Conservation (phyloP, 1,140 invertebrate genomes). For the Drosophila orena region DNA sequence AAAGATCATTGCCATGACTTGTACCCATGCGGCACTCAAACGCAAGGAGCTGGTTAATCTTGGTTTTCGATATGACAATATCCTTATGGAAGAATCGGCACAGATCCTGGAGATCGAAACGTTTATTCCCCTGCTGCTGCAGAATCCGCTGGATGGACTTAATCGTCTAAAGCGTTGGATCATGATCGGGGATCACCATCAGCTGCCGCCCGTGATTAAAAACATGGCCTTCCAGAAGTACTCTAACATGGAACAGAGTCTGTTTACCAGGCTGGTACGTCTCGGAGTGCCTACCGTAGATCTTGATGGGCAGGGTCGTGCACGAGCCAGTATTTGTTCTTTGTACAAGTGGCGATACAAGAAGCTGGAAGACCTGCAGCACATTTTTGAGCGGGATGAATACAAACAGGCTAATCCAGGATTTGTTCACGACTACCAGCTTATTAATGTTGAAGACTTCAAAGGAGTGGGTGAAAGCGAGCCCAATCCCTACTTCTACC, state of each 20-base stretch:
- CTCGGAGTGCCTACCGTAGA: constrained; percentile 98
- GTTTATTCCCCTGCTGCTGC: constrained; percentile 98
- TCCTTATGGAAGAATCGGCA: constrained; percentile 99
- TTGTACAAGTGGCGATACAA: constrained; percentile 99
- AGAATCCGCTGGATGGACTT: constrained; percentile 98
- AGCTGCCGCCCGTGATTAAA: constrained; percentile 99
- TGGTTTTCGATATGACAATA: constrained; percentile 99
- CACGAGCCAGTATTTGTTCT: constrained; percentile 92
- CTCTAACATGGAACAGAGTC: constrained; percentile 99
- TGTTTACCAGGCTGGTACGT: constrained; percentile 98
- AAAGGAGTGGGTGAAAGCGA: constrained; percentile 98
- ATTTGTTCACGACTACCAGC: constrained; percentile 96
- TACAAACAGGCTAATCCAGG: constrained; percentile 96
- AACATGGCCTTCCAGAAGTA: constrained; percentile 99
- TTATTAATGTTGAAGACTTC: constrained; percentile 98
- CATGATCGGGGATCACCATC: constrained; percentile 99
- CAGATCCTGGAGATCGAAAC: constrained; percentile 99
- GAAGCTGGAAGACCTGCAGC: constrained; percentile 95
- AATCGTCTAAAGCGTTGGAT: constrained; percentile 99
- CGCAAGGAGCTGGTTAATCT: constrained; percentile 97
- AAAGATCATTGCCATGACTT: constrained; percentile 99
- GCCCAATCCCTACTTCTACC: constrained; percentile 99
- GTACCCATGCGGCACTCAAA: constrained; percentile 99
- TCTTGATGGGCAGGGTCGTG: constrained; percentile 98
- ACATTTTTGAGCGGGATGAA: constrained; percentile 93